Base-by-base conservation (phyloP, 2,888 invertebrate genomes). In the Mimachlamys varia region DNA sequence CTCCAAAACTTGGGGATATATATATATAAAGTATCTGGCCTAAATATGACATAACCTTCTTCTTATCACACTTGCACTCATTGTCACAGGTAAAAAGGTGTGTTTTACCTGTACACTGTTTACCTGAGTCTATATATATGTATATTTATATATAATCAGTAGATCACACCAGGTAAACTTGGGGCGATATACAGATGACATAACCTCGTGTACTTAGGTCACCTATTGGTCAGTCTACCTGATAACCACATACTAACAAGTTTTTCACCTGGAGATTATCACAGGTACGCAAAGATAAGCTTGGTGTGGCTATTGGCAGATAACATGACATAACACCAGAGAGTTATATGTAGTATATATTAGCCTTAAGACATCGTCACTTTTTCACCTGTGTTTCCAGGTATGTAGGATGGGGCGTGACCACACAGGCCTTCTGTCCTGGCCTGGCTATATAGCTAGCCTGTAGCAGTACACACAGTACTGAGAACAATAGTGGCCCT, bases 211-310 rank as follows among this genome's bases (percentile, higher is more conserved):
- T 27, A 76, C 33, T 33, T 58, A 19, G 58, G 22, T 33, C 76
- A 76, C 76, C 76, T 76, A 27, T 76, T n/a, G 76, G 76, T 76
- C 76, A 76, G 76, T 33, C 12, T 7, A 76, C 7, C 33, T 33
- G 76, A 76, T 76, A 76, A 76, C 33, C 76, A 76, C 22, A 22
- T 76, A 76, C 76, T 76, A 76, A 76, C 76, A 76, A 33, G 76
- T 76, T 76, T 76, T 76, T 76, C 76, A 76, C 76, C 76, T 76
- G 76, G 76, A 76, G 76, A 76, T 76, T 76, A 76, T 76, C 33
- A 76, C 76, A 76, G 76, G 76, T 76, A 33, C 15, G 76, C 33
- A 33, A 15, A 76, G 76, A 33, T 76, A 12, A 44, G 33, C 7
- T 22, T 33, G 33, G 76, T 76, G 33, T 33, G 33, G 33, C 27